Evolutionary conservation across 2,888 invertebrate species (phyloP).

Genomic region (Drosophila meridiana): DNA sequence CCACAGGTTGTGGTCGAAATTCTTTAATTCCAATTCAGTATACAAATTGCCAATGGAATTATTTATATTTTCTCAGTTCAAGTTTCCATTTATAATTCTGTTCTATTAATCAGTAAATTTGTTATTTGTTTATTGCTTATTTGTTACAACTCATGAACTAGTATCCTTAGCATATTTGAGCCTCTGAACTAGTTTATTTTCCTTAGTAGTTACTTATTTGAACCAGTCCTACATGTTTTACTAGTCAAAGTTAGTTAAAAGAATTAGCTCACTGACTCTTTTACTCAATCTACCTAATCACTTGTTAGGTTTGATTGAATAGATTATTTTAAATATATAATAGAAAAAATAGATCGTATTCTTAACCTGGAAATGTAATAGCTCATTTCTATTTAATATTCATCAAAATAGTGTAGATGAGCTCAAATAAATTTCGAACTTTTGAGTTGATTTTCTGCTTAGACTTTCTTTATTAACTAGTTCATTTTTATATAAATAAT

Average conservation of each 20-base stretch:
- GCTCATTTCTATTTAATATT: neutral
- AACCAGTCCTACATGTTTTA: neutral
- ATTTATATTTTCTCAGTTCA: neutral
- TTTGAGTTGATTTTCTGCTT: neutral
- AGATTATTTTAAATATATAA: neutral
- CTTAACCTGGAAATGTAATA: neutral
- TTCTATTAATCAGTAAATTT: neutral
- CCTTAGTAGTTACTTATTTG: neutral
- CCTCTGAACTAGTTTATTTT: neutral
- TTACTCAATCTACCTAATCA: neutral
- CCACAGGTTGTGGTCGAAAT: neutral
- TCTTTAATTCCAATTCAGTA: neutral
- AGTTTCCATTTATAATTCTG: neutral
- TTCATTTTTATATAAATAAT: neutral
- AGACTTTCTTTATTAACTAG: neutral
- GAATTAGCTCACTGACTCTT: too few relatives aligned
- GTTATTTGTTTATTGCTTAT: neutral
- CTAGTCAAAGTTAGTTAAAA: too few relatives aligned
- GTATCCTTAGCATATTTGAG: neutral
- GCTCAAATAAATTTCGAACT: too few relatives aligned
- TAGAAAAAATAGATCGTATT: neutral
- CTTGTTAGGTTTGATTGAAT: neutral
- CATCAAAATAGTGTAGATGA: too few relatives aligned
- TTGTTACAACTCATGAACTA: neutral
- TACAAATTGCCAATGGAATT: neutral